Evolutionary conservation across 2,113 vertebrate genomes (phyloP).

Genomic region (Copsychus sechellarum): DNA sequence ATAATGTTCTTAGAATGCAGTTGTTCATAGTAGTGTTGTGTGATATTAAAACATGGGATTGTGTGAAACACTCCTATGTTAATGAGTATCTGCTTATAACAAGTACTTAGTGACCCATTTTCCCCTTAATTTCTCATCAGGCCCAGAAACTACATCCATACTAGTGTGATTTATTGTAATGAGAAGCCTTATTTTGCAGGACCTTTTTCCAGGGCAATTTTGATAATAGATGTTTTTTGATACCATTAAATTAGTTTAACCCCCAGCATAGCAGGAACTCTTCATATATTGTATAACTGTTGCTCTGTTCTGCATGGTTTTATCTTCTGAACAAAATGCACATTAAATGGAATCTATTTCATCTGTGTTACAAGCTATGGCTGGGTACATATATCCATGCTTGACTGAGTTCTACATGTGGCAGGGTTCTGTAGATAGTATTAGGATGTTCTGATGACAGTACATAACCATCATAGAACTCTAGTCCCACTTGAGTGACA

Average conservation of each 20-base stretch:
- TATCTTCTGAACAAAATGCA: neutral
- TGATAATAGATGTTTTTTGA: neutral
- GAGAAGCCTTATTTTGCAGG: neutral
- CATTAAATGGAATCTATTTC: neutral
- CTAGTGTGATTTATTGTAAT: neutral
- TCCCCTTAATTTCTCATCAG: conserved; percentile 7
- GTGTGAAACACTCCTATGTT: neutral
- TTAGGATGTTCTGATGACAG: neutral
- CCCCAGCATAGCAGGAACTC: neutral
- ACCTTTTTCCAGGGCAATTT: neutral
- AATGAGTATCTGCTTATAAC: neutral
- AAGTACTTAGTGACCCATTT: conserved; percentile 18
- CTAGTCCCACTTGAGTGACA: neutral
- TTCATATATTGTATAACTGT: neutral
- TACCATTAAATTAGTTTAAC: neutral
- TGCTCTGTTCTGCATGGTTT: neutral
- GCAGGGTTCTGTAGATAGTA: neutral
- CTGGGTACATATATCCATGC: neutral
- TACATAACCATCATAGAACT: neutral
- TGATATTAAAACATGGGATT: conserved; percentile 14
- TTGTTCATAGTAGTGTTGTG: neutral
- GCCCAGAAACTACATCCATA: neutral
- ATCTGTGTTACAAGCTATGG: neutral
- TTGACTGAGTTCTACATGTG: neutral
- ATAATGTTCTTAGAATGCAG: neutral